Evolutionary conservation across 2,888 invertebrate species (phyloP).

Genomic region (Liodrosophila aerea): DNA sequence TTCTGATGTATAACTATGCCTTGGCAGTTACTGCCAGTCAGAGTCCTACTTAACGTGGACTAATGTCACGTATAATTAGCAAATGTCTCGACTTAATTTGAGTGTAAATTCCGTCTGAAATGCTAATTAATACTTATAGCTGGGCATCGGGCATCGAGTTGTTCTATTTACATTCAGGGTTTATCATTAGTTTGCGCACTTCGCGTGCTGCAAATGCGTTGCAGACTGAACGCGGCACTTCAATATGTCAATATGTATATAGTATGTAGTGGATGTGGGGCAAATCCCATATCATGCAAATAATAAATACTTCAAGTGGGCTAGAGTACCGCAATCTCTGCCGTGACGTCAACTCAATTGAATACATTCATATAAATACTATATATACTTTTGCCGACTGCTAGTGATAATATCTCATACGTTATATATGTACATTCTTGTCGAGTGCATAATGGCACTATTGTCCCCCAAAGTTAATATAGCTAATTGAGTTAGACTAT

Average conservation of each 20-base stretch:
- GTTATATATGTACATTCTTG: no score
- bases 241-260: constrained; percentile 15
- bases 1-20: no score
- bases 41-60: constrained; percentile 20
- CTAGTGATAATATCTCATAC: no score
- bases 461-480: background rate
- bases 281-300: constrained; percentile 37
- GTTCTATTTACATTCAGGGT: constrained; percentile 27
- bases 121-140: constrained; percentile 36
- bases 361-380: background rate
- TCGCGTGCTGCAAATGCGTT: no score
- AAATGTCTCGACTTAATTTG: constrained; percentile 11
- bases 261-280: constrained; percentile 22
- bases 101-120: constrained; percentile 12
- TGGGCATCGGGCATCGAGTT: no score
- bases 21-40: background rate
- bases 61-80: constrained; percentile 61
- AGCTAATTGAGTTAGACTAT: no score
- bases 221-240: constrained; percentile 24
- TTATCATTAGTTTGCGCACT: constrained; percentile 18
- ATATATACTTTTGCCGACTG: no score
- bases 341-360: background rate
- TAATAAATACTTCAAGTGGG: constrained; percentile 22
- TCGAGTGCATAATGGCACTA: background rate
- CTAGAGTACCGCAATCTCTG: constrained; percentile 11